A percentile compares a stretch with the other conserved stretches of the same genome.
Conservation (phyloP, 2,888 invertebrate genomes). For the Cylindroiulus punctatus region DNA sequence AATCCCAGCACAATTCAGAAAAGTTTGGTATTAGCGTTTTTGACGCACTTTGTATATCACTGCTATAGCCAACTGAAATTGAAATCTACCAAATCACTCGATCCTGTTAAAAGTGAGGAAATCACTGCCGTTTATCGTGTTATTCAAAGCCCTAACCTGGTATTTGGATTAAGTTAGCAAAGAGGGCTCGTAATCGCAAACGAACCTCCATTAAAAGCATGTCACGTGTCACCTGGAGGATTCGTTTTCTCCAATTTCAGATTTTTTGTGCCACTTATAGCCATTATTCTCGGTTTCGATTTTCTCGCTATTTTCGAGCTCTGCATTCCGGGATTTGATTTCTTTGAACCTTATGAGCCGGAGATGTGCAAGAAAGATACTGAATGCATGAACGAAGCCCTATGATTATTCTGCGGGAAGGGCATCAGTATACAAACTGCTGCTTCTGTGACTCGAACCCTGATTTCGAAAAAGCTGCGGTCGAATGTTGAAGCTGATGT, state of each 20-base stretch:
- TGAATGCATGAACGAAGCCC: background rate
- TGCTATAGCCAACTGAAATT: no score
- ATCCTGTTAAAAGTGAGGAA: background rate
- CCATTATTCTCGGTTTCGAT: constrained; percentile 19
- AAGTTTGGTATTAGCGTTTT: no score
- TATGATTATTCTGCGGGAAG: no score
- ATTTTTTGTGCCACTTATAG: background rate
- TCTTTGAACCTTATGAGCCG: background rate
- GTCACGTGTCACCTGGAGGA: background rate
- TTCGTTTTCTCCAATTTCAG: constrained; percentile 18
- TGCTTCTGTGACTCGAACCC: no score
- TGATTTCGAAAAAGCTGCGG: no score
- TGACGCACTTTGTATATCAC: no score
- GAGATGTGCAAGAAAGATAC: background rate
- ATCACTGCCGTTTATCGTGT: background rate
- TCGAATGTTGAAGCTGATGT: no score
- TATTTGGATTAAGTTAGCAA: background rate
- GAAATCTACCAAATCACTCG: no score
- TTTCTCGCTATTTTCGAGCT: background rate
- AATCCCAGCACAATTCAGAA: no score
- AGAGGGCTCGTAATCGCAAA: background rate
- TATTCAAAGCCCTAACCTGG: background rate
- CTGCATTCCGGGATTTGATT: background rate
- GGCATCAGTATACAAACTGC: no score
- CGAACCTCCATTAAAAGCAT: background rate